Conservation (phyloP, 2,113 vertebrate genomes). For the Pseudorectes ferrugineus region DNA sequence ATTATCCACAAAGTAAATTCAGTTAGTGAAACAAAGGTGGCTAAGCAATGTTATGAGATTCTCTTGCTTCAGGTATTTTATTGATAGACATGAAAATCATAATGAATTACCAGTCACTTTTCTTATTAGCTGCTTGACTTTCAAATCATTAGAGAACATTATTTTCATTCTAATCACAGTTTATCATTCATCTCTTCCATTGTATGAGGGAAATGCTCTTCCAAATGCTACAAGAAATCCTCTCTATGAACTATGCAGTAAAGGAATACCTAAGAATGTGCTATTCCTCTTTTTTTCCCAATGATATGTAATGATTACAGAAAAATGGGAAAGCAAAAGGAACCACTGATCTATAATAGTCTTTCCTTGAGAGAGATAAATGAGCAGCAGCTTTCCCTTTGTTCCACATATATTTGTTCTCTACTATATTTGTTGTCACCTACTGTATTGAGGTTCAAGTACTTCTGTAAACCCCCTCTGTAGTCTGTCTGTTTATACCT, state of each 20-base stretch:
- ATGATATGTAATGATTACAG: neutral
- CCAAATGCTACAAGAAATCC: neutral
- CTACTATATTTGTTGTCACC: neutral
- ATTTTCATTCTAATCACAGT: neutral
- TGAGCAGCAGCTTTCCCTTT: neutral
- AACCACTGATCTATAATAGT: neutral
- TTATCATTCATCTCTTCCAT: neutral
- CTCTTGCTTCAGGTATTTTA: neutral
- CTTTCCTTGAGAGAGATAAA: slow-evolving; percentile 1
- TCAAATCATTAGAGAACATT: neutral
- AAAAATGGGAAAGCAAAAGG: neutral
- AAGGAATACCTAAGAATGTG: neutral
- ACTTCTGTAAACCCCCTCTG: neutral
- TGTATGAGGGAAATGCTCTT: neutral
- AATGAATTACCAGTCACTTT: neutral
- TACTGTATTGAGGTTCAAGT: neutral
- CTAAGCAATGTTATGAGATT: neutral
- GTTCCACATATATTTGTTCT: neutral
- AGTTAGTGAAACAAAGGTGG: neutral
- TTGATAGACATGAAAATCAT: neutral
- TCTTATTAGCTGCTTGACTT: neutral
- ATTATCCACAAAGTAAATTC: neutral
- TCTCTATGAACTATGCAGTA: neutral
- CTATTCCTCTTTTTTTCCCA: neutral
- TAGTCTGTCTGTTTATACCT: slow-evolving; percentile 11